Conservation (phyloP, 2,113 vertebrate genomes). For the Notothenia rossii region DNA sequence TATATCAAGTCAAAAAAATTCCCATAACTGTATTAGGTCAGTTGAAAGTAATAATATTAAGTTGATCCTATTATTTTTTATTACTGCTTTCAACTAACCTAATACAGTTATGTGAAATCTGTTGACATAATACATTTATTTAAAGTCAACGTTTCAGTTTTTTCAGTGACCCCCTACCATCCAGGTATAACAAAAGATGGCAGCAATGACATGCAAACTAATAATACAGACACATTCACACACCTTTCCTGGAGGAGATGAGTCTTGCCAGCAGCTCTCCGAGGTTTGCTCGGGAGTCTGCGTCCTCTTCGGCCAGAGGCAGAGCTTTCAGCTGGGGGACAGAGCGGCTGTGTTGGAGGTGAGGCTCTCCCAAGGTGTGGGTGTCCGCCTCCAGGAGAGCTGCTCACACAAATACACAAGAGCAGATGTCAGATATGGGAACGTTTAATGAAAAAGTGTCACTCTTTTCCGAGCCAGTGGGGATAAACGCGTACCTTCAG, state of each 20-base stretch:
- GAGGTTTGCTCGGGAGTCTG: constrained; percentile 86
- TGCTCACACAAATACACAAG: constrained; percentile 23
- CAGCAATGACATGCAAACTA: not conserved
- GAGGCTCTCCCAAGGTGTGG: constrained; percentile 58
- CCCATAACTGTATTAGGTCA: too few species aligned
- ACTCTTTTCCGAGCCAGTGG: not conserved
- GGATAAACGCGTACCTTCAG: constrained; percentile 54
- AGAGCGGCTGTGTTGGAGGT: constrained; percentile 79
- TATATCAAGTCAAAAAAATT: too few species aligned
- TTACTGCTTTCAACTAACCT: too few species aligned
- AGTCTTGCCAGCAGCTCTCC: constrained; percentile 90
- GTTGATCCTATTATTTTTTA: too few species aligned
- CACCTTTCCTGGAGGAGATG: constrained; percentile 92
- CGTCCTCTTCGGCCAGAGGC: constrained; percentile 74
- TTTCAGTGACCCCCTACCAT: too few species aligned
- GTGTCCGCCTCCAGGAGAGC: constrained; percentile 55
- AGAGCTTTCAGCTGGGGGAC: constrained; percentile 78
- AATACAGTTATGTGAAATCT: too few species aligned
- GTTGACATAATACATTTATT: too few species aligned
- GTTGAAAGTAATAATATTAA: too few species aligned
- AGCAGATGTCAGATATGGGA: not conserved
- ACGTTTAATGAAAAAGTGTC: not conserved
- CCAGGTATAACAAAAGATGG: not conserved
- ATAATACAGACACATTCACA: not conserved
- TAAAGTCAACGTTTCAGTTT: too few species aligned